Evolutionary conservation across 2,113 vertebrate species (phyloP), one percentile per base, ranked within the genome.

Genomic region (Gallinago undulata): DNA sequence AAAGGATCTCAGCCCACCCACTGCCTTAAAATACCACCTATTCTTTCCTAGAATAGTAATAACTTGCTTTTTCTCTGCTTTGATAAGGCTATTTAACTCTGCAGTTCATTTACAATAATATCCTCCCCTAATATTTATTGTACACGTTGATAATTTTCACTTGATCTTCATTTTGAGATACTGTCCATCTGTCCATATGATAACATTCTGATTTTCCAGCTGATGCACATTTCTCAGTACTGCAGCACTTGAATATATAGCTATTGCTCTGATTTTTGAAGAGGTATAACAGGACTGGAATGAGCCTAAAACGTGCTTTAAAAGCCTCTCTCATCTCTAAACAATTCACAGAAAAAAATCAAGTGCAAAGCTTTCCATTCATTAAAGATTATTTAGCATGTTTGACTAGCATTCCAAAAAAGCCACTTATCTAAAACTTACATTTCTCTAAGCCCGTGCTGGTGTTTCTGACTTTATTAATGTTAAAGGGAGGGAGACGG

Each of bases 271-370:
- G 57, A 90, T 73, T 91, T 96, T 95, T 87, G 70, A 90, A 84
- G 83, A 88, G 53, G 13, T 45, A 37, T 25, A 25, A 33, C 7
- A 88, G 84, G 33, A 59, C 51, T 91, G 53, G 74, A 89, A 85
- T 76, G 48, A 89, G 73, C 56, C 73, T 91, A 76, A 51, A 86
- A 70, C 59, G 64, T 69, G 19, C 87, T 87, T 96, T 73, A 67
- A 96, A 93, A 93, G 57, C 56, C 24, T 59, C 51, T 97, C 88
- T 96, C 51, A 63, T 95, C 69, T 96, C 89, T 79, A 87, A 97
- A 93, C 51, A 77, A 76, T 47, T 95, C 22, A 24, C 33, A 31
- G 8, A n/a, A 81, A 70, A 70, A 64, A 53, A 22, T 64, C 77
- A 95, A 93, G 73, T 81, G 68, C 51, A 80, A 92, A 43, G 19